phyloP scores from a whole-genome alignment of 1,140 invertebrate genomes.

The Trissolcus basalis region DNA sequence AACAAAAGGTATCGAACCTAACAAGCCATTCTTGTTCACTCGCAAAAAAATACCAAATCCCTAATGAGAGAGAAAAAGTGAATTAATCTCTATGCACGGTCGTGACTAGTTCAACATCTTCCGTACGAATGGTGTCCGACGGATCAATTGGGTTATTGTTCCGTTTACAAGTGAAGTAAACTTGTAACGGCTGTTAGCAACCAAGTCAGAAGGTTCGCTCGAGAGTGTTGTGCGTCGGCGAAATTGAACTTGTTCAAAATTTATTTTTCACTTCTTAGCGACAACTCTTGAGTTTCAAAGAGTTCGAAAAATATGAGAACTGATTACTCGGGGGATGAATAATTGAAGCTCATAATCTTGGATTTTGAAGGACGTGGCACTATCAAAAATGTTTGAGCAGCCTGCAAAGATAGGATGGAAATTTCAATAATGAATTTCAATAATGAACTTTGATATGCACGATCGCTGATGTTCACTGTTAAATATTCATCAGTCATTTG shows the following conservation, averaged over 20 bases:
- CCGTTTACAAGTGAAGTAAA: slow-evolving; percentile 9
- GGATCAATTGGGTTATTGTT: slow-evolving; percentile 45
- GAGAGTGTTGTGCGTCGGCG: neutral
- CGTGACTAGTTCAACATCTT: slow-evolving; percentile 29
- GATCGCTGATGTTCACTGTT: neutral
- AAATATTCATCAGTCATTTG: slow-evolving; percentile 7
- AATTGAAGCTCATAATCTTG: too few species aligned
- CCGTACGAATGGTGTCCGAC: slow-evolving; percentile 29
- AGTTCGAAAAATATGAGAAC: too few species aligned
- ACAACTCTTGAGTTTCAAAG: too few species aligned
- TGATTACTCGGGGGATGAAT: too few species aligned
- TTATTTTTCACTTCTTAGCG: neutral
- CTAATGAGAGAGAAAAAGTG: slow-evolving; percentile 43
- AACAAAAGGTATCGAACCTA: slow-evolving; percentile 53
- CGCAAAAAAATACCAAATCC: slow-evolving; percentile 35
- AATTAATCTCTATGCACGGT: slow-evolving; percentile 33
- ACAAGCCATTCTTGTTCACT: slow-evolving; percentile 29
- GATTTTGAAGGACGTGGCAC: too few species aligned
- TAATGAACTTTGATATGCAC: neutral
- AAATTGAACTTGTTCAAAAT: neutral
- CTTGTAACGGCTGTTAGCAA: slow-evolving; percentile 5
- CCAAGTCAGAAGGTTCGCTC: neutral
- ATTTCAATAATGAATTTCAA: neutral
- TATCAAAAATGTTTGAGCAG: too few species aligned
- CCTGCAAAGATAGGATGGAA: neutral